These are phyloP conservation scores for Hemaris fuciformis DNA, from an alignment of 2,888 invertebrate genomes.

Conservation along the genomic window DNA sequence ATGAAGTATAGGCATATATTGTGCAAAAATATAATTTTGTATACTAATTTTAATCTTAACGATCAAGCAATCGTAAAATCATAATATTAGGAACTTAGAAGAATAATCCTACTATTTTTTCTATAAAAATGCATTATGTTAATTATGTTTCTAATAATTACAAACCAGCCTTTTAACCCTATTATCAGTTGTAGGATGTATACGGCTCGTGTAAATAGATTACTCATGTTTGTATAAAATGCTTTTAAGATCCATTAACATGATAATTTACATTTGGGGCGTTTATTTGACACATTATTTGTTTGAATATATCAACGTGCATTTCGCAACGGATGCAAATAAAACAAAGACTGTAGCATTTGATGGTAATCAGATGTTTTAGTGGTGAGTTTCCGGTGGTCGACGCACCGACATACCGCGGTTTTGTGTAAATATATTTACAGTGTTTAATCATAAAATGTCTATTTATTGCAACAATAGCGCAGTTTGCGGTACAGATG, in stretches of 20 bases:
- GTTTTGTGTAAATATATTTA: background rate
- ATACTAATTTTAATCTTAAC: too few relatives aligned
- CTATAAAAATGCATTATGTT: too few relatives aligned
- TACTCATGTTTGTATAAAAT: background rate
- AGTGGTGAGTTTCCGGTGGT: background rate
- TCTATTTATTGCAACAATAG: background rate
- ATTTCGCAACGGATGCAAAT: conserved; percentile 1
- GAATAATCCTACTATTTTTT: too few relatives aligned
- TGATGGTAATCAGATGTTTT: conserved; percentile 2
- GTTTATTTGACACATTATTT: conserved; percentile 1
- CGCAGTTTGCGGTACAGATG: too few relatives aligned
- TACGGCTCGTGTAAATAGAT: too few relatives aligned
- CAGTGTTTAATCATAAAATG: background rate
- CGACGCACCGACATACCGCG: background rate
- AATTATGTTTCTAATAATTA: too few relatives aligned
- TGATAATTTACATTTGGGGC: background rate
- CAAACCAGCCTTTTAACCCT: too few relatives aligned
- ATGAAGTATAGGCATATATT: too few relatives aligned
- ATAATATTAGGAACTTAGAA: too few relatives aligned
- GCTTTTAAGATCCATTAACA: background rate
- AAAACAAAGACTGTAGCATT: conserved; percentile 4
- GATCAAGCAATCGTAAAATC: too few relatives aligned
- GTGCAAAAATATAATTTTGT: too few relatives aligned
- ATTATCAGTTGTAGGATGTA: too few relatives aligned
- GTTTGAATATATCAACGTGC: background rate